A percentile compares a stretch with the other conserved stretches of the same genome.
Conservation (phyloP, 2,113 vertebrate species). For the Pseudopipra pipra region DNA sequence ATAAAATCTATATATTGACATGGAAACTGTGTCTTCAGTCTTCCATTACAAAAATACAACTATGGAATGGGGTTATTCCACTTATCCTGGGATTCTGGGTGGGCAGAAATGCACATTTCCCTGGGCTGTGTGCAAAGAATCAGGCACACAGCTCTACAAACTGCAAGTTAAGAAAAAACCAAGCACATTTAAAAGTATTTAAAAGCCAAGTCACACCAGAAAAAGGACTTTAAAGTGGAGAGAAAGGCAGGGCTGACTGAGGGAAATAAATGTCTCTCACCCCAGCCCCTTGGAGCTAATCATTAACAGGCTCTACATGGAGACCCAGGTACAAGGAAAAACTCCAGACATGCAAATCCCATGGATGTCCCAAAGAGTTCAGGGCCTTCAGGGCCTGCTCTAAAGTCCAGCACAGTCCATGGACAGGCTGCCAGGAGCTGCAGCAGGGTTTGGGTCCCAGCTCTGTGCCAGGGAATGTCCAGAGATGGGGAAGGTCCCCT, state of each 20-base stretch:
- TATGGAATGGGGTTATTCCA: not conserved
- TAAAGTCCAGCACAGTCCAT: not conserved
- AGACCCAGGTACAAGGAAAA: not conserved
- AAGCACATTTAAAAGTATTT: not conserved
- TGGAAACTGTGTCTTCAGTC: not conserved
- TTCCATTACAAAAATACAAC: not conserved
- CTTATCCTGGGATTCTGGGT: not conserved
- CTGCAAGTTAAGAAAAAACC: not conserved
- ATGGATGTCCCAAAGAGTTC: not conserved
- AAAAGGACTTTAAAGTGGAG: not conserved
- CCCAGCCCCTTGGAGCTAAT: not conserved
- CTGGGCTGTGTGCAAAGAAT: not conserved
- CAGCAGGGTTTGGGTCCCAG: not conserved
- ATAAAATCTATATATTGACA: not conserved
- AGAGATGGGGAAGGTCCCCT: accelerated
- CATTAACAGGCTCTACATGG: not conserved
- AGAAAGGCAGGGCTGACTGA: not conserved
- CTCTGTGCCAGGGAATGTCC: accelerated
- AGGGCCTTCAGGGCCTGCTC: not conserved
- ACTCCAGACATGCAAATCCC: not conserved
- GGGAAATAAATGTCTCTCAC: not conserved
- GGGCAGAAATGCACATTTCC: not conserved
- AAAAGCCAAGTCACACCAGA: not conserved
- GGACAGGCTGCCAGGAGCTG: not conserved
- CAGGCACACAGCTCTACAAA: not conserved